A percentile compares a stretch with the other conserved stretches of the same genome.
Evolutionary conservation across 2,888 invertebrate genomes (phyloP).

Genomic region (Apoda limacodes): DNA sequence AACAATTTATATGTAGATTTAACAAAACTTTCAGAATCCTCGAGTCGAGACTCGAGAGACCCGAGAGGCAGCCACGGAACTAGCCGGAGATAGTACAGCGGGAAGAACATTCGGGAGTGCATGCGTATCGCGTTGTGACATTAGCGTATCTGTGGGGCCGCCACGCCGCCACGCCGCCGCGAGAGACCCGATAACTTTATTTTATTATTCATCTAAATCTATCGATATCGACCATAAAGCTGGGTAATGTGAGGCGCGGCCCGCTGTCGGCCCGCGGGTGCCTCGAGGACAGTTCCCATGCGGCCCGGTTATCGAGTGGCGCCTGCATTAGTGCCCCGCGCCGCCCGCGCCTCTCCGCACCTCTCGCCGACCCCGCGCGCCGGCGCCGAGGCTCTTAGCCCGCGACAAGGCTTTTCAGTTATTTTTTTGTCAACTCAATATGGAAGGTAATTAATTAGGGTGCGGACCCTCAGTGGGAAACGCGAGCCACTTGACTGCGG

Average conservation of each 20-base stretch:
- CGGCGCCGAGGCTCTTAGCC: conserved; percentile 61
- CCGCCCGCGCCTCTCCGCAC: conserved; percentile 13
- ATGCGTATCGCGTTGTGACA: not conserved
- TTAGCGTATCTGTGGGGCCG: not conserved
- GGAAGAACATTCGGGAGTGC: not conserved
- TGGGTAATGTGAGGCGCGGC: not conserved
- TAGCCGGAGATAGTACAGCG: no score
- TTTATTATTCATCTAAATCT: not conserved
- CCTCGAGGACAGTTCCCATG: conserved; percentile 42
- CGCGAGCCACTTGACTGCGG: no score
- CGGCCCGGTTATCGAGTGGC: conserved; percentile 27
- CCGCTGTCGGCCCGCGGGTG: conserved; percentile 13
- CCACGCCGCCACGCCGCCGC: conserved; percentile 1
- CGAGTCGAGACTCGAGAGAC: no score
- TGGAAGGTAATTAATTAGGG: conserved; percentile 59
- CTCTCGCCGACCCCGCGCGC: conserved; percentile 22
- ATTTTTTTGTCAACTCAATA: conserved; percentile 45
- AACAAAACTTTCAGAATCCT: no score
- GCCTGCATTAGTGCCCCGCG: conserved; percentile 32
- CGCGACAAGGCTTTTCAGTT: conserved; percentile 36
- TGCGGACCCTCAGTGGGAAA: conserved; percentile 36
- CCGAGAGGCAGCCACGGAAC: no score
- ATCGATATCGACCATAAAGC: not conserved
- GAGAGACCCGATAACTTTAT: conserved; percentile 2
- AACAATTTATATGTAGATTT: no score